Percentiles rank a stretch among this genome's conserved stretches.
Evolutionary conservation across 2,797 vertebrate species (phyloP).

Genomic region (Ibycter americanus): DNA sequence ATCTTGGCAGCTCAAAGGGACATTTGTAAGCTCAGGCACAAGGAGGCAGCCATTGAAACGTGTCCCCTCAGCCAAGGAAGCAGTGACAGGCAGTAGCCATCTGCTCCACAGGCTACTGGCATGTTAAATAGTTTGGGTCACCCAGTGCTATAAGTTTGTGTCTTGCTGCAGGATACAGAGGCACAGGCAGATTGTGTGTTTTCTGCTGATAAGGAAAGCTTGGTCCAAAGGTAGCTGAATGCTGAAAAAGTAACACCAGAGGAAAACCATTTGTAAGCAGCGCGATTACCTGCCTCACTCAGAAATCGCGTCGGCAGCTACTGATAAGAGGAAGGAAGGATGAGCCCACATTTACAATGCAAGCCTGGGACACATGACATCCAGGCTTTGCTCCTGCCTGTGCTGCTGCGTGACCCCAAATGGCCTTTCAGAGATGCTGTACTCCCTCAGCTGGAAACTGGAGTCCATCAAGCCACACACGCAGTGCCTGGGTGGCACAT

Average conservation of each 20-base stretch:
- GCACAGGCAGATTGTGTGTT: neutral
- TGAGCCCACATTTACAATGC: neutral
- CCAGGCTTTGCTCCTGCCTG: neutral
- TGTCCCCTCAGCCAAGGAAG: conserved; percentile 1
- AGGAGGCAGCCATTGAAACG: neutral
- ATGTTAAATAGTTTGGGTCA: neutral
- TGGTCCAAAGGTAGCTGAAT: neutral
- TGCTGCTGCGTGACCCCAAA: neutral
- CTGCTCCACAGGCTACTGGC: conserved; percentile 12
- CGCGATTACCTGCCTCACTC: neutral
- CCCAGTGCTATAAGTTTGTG: neutral
- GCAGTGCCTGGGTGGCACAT: neutral
- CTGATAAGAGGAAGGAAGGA: conserved; percentile 1
- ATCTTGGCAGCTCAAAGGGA: conserved; percentile 13
- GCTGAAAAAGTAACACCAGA: neutral
- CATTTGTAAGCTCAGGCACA: conserved; percentile 20
- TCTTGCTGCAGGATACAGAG: neutral
- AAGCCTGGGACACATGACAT: neutral
- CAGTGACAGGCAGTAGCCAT: conserved; percentile 35
- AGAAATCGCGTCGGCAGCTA: neutral
- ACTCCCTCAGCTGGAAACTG: neutral
- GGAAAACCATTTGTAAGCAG: conserved; percentile 4
- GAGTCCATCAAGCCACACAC: neutral
- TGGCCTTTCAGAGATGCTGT: neutral
- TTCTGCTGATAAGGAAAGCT: conserved; percentile 56